phyloP scores from a whole-genome alignment of 2,113 vertebrate species.

The Tetrax tetrax region DNA sequence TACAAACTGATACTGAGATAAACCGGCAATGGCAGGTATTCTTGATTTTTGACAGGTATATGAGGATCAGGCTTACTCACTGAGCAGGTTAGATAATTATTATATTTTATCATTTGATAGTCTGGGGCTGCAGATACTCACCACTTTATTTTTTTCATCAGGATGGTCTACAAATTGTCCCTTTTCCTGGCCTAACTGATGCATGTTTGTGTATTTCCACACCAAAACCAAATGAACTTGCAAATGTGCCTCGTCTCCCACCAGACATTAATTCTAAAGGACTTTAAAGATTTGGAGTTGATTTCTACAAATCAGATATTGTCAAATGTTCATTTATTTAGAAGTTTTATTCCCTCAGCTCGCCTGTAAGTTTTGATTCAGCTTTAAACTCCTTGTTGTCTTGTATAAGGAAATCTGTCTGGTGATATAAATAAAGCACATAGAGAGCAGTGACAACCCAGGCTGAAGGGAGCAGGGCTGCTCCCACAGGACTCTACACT shows the following conservation, averaged over 20 bases:
- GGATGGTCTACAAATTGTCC: not conserved
- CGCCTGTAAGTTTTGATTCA: not conserved
- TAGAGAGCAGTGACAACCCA: not conserved
- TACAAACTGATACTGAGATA: not conserved
- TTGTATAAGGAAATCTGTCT: not conserved
- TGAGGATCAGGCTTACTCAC: not conserved
- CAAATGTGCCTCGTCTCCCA: not conserved
- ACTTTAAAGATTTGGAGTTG: not conserved
- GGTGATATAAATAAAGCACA: not conserved
- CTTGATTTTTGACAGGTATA: not conserved
- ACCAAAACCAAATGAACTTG: not conserved
- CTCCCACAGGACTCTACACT: not conserved
- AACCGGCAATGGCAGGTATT: not conserved
- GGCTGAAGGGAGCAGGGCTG: not conserved
- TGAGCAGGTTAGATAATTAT: not conserved
- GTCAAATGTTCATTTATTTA: constrained; percentile 17
- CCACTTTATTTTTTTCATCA: not conserved
- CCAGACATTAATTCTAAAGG: not conserved
- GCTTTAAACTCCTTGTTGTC: not conserved
- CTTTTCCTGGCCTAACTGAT: not conserved
- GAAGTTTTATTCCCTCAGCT: not conserved
- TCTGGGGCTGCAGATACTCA: not conserved
- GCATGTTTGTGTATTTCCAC: not conserved
- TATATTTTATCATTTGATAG: not conserved
- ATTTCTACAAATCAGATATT: not conserved